Evolutionary conservation across 2,888 invertebrate species (phyloP).

Genomic region (Aspidiotus rigidus): DNA sequence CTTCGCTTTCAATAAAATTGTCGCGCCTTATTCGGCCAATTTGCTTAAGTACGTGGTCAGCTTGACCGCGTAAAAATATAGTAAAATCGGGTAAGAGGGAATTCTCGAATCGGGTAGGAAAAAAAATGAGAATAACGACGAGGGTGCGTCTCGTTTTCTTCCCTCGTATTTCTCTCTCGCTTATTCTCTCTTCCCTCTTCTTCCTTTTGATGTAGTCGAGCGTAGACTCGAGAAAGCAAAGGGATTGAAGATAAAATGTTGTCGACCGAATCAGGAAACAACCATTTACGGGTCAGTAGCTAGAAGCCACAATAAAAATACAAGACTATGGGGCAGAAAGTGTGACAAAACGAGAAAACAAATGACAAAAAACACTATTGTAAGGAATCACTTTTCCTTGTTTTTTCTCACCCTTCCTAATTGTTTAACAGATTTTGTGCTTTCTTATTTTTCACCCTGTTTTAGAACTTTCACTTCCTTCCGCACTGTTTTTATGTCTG

Average conservation of each 20-base stretch:
- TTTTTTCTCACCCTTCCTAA: slow-evolving; percentile 6
- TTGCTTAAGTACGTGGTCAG: no score
- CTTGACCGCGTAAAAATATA: no score
- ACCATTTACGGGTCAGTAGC: slow-evolving; percentile 16
- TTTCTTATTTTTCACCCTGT: background rate
- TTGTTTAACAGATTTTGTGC: background rate
- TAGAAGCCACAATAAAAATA: background rate
- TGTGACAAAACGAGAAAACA: slow-evolving; percentile 19
- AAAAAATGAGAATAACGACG: no score
- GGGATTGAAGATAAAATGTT: slow-evolving; percentile 2
- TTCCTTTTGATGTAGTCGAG: no score
- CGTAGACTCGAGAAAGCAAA: background rate
- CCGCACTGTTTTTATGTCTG: background rate
- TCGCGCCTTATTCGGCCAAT: no score
- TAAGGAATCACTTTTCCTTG: slow-evolving; percentile 15
- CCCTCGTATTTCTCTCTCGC: no score
- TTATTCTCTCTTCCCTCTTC: no score
- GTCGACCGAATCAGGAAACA: slow-evolving; percentile 12
- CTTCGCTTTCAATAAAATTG: no score
- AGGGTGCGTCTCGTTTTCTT: no score
- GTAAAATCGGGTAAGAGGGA: no score
- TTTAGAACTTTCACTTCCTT: background rate
- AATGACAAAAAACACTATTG: slow-evolving; percentile 27
- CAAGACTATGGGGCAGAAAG: background rate
- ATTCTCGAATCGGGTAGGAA: no score